Base-by-base conservation (phyloP, 1,140 invertebrate genomes). In the Drosophila arawakana region DNA sequence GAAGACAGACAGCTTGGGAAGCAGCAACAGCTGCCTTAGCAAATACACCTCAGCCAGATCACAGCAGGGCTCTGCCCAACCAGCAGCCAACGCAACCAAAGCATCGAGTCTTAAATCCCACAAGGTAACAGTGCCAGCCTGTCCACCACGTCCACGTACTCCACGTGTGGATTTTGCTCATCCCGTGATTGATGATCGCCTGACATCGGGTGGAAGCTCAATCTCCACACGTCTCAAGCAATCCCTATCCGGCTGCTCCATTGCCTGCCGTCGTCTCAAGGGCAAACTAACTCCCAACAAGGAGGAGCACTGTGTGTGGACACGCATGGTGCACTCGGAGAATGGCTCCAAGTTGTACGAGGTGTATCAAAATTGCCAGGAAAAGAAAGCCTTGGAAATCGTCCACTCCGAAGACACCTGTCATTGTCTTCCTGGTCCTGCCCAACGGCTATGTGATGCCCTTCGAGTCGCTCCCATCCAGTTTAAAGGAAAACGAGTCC, bases 371-470 rank as follows among this genome's bases (percentile, higher is more conserved):
- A 72, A 78, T 7, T 89, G 80, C 3, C 2, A 73, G 2, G 15
- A 70, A 1, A 7, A 9, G 0, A 39, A 65, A 2, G n/a, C 73
- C 84, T 3, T 50, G 49, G 5, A 35, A 49, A 2, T 39, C 46
- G 30, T 34, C 15, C 2, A 10, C 18, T 18, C 11, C 13, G 9
- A 50, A 66, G 37, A 44, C 60, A 2, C 77, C 84, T 0, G 41
- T 78, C 18, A 70, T 88, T 1, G 30, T 89, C n/a, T 88, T 88
- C 6, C 46, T 88, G 25, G 68, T 88, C 18, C 65, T 78, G 80
- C 80, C 68, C n/a, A 89, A 75, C 47, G 84, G 84, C 2, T 57
- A 58, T 15, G 88, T 88, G 6, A 78, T 84, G 74, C 77, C 81
- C 3, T 88, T 88, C 52, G 84, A 88, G 34, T 30, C 81, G 0